Base-by-base conservation (phyloP, 35 echinoderm and acorn worm species). In the Apostichopus californicus region DNA sequence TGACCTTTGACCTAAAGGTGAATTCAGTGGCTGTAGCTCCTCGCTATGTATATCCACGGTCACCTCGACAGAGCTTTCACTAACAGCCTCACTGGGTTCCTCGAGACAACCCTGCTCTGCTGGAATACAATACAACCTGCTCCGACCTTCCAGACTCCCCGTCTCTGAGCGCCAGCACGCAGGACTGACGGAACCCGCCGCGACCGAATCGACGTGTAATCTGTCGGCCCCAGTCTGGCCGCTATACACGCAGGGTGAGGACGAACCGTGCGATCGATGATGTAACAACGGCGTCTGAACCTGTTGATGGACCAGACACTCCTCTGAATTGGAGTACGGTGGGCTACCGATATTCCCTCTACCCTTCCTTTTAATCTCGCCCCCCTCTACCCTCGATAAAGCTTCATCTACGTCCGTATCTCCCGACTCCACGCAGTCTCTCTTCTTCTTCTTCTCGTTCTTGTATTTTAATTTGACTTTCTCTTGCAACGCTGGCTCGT, bases 1-100 rank as follows among this genome's bases (percentile, higher is more conserved):
- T 20, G 55, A 23, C 78, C 13, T 81, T 15, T 81, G 34, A 58
- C 81, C 20, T 10, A 18, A n/a, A 58, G 55, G n/a, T 18, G 81
- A 85, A 23, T 58, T 58, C 10, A 85, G 57, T 58, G 54, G 81
- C 60, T 89, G 60, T 5, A 7, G 9, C 26, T 73, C 86, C 14
- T 89, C 86, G 15, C 21, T 55, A 54, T 89, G 86, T 4, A 89
- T 64, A 55, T 89, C 86, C 10, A 89, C 86, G 1, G 72, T 14
- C 5, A 89, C 86, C 15, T 89, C 61, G 8, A 89, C 86, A 25
- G 86, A 60, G 86, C 86, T 66, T 57, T 89, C 86, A 26, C 61
- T 66, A 0, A 89, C 57, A n/a, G 57, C 86, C 57, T 89, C 81
- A 24, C 56, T 57, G 4, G 15, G 54, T 15, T 15, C 28, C 6